Evolutionary conservation across 2,888 invertebrate genomes (phyloP).

Genomic region (Nymphalis c-album): DNA sequence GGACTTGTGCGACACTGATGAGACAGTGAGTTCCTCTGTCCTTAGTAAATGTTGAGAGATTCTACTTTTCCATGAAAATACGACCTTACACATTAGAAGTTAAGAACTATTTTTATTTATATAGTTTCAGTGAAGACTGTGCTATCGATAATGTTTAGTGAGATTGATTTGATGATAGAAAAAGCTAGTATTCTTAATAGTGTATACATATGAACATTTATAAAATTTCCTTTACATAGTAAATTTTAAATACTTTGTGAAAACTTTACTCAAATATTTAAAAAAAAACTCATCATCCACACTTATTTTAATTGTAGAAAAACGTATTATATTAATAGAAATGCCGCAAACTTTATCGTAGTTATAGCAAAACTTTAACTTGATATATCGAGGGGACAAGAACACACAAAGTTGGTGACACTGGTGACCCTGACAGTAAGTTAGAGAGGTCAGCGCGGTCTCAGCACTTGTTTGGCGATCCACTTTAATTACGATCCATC

Average conservation of each 20-base stretch:
- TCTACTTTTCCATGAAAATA: conserved; percentile 12
- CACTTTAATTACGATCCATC: conserved; percentile 65
- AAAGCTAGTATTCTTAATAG: background rate
- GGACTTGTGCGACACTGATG: conserved; percentile 57
- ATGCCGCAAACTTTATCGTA: background rate
- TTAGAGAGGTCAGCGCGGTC: conserved; percentile 35
- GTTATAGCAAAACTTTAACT: conserved; percentile 11
- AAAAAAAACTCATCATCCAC: background rate
- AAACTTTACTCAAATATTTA: background rate
- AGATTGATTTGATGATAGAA: conserved; percentile 20
- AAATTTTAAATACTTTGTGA: background rate
- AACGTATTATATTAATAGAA: background rate
- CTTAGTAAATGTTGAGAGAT: conserved; percentile 26
- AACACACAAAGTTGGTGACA: conserved; percentile 28
- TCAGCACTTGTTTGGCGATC: conserved; percentile 45
- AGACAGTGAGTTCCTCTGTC: conserved; percentile 44
- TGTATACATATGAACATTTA: background rate
- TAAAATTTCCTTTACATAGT: background rate
- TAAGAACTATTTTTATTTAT: conserved; percentile 3
- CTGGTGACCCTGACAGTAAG: conserved; percentile 33
- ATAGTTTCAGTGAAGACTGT: background rate
- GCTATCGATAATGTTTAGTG: conserved; percentile 11
- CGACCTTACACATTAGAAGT: conserved; percentile 1
- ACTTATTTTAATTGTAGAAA: background rate
- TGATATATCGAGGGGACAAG: conserved; percentile 11